Conservation (phyloP, 1,140 invertebrate species). For the Sycophaga agraensis region DNA sequence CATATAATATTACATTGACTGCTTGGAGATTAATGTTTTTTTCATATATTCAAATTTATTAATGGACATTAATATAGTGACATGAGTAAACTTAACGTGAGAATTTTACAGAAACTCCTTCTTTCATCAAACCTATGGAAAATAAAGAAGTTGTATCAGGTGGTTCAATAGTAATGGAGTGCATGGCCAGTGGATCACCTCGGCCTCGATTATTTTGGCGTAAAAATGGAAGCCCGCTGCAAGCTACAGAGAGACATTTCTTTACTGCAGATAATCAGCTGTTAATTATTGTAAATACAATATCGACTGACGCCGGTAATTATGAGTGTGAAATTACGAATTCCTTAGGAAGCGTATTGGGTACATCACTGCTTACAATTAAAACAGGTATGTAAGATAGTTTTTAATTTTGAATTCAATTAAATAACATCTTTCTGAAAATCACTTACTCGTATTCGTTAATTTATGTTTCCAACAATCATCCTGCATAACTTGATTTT, state of each 20-base stretch:
- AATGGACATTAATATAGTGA: background rate
- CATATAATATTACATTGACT: too few species aligned
- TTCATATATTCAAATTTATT: background rate
- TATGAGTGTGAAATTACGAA: conserved; percentile 91
- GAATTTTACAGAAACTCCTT: conserved; percentile 70
- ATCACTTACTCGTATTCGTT: too few species aligned
- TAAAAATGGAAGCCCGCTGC: conserved; percentile 78
- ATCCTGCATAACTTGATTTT: too few species aligned
- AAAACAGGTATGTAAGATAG: conserved; percentile 55
- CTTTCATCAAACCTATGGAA: conserved; percentile 81
- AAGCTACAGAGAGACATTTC: conserved; percentile 72
- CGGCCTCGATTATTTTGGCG: conserved; percentile 86
- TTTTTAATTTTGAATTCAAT: too few species aligned
- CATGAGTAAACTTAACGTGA: background rate
- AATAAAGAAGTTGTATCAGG: conserved; percentile 79
- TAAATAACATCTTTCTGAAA: too few species aligned
- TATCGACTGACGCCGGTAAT: conserved; percentile 73
- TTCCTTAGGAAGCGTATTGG: conserved; percentile 70
- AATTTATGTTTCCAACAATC: too few species aligned
- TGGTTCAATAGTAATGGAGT: conserved; percentile 81
- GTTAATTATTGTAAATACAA: conserved; percentile 81
- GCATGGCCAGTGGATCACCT: conserved; percentile 82
- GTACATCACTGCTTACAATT: conserved; percentile 60
- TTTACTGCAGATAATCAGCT: conserved; percentile 85
- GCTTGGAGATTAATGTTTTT: too few species aligned